Base-by-base conservation (phyloP, 2,113 vertebrate species). In the Platanista minor region DNA sequence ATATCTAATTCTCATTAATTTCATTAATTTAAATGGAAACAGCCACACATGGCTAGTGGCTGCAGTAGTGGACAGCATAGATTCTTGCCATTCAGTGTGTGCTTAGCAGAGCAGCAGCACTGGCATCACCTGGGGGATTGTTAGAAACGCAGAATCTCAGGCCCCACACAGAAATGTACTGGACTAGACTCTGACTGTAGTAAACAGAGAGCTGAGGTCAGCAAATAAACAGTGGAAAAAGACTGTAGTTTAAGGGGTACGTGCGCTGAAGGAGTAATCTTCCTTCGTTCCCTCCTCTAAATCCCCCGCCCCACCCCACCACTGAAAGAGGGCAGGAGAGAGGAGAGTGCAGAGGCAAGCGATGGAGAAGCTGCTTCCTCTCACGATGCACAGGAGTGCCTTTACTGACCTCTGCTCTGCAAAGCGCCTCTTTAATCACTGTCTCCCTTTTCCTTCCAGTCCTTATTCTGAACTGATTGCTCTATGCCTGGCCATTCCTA, bases 341-440 rank as follows among this genome's bases (percentile, higher is more conserved):
- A 57, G 64, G 64, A 52, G 20, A 6, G 29, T 5, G 29, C 0
- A 62, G 66, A 64, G 29, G 57, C 3, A 31, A 39, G 57, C 13
- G 46, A 11, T 0, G 39, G 77, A 41, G 61, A 64, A 95, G 52
- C 13, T 8, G 29, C 67, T 49, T 78, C 39, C 13, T 52, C n/a
- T 21, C 8, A 1, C 1, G 3, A 18, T 0, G 54, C 1, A 11
- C 20, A 39, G 74, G 77, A 77, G 3, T 2, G 33, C 5, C 11
- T 12, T 81, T 39, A 71, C 67, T 23, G 29, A n/a, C 27, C 13
- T 36, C 14, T 90, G 41, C n/a, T 85, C 33, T 64, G 41, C 17
- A 46, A 21, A 39, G 18, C 39, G 43, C 54, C 5, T 77, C 61
- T 90, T n/a, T 21, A 49, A 36, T 31, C 52, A n/a, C 0, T 5